A percentile compares a stretch with the other conserved stretches of the same genome.
These are phyloP conservation scores for Centruroides sculpturatus DNA, from an alignment of 1,140 invertebrate genomes.

Conservation along the genomic window DNA sequence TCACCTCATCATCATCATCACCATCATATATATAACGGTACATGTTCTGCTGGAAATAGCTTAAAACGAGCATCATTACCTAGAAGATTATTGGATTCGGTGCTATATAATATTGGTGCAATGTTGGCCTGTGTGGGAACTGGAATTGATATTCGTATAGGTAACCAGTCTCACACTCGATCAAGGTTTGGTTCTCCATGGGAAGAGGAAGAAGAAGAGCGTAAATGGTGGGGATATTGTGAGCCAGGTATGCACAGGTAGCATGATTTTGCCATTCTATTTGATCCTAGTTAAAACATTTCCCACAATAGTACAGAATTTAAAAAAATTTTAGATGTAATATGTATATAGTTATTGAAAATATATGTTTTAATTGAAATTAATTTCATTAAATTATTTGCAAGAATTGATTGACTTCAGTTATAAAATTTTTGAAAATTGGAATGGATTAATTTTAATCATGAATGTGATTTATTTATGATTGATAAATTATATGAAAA, in stretches of 20 bases:
- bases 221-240: slow-evolving; percentile 28
- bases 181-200: slow-evolving; percentile 49
- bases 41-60: background rate
- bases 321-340: background rate
- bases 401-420: too few species aligned
- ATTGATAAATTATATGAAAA: too few species aligned
- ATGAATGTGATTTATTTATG: too few species aligned
- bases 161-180: slow-evolving; percentile 67
- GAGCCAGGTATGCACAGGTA: slow-evolving; percentile 11
- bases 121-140: slow-evolving; percentile 74
- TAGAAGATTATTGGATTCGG: slow-evolving; percentile 50
- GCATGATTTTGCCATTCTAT: background rate
- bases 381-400: too few species aligned
- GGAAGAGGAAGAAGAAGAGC: slow-evolving; percentile 24
- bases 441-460: too few species aligned
- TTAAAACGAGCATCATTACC: slow-evolving; percentile 8
- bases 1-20: too few species aligned
- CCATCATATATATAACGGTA: too few species aligned
- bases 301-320: background rate
- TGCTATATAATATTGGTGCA: slow-evolving; percentile 79
- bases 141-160: slow-evolving; percentile 77
- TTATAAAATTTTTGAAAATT: too few species aligned
- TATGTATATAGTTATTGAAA: too few species aligned
- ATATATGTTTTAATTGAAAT: too few species aligned
- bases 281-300: background rate